phyloP scores from a whole-genome alignment of 2,888 invertebrate species.

The Drosophila nr. fundita region DNA sequence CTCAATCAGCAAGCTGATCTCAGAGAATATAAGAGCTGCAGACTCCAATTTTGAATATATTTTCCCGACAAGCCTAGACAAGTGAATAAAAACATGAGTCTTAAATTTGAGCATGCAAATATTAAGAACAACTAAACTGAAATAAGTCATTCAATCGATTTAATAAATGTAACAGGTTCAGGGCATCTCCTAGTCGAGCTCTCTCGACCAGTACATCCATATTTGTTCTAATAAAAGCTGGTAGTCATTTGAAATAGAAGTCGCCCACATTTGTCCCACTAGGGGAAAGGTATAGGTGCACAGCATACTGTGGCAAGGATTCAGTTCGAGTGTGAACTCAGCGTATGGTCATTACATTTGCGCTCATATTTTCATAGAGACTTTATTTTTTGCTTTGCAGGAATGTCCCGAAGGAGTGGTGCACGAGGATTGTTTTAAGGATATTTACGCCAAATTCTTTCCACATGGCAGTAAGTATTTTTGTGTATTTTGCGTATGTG shows the following conservation, averaged over 20 bases:
- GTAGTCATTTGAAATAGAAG: neutral
- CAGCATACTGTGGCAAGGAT: neutral
- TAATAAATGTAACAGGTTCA: neutral
- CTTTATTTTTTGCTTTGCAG: conserved; percentile 87
- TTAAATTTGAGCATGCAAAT: too few relatives aligned
- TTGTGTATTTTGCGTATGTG: conserved; percentile 5
- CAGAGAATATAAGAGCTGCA: too few relatives aligned
- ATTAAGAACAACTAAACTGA: too few relatives aligned
- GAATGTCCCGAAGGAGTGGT: conserved; percentile 98
- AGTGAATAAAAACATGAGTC: too few relatives aligned
- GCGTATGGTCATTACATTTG: conserved; percentile 24
- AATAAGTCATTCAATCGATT: too few relatives aligned
- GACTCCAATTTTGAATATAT: too few relatives aligned
- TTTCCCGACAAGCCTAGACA: too few relatives aligned
- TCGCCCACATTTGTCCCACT: neutral
- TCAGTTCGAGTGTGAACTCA: conserved; percentile 15
- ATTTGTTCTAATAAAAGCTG: neutral
- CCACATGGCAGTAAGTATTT: conserved; percentile 97
- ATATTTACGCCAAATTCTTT: conserved; percentile 99
- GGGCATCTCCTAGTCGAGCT: neutral
- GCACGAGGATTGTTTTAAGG: conserved; percentile 98
- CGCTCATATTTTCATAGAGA: conserved; percentile 57
- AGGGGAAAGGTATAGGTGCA: neutral
- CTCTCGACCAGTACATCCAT: neutral
- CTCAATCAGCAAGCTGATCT: too few relatives aligned